A percentile compares a stretch with the other conserved stretches of the same genome.
Evolutionary conservation across 2,888 invertebrate species (phyloP).

Genomic region (Gnatocerus cornutus): DNA sequence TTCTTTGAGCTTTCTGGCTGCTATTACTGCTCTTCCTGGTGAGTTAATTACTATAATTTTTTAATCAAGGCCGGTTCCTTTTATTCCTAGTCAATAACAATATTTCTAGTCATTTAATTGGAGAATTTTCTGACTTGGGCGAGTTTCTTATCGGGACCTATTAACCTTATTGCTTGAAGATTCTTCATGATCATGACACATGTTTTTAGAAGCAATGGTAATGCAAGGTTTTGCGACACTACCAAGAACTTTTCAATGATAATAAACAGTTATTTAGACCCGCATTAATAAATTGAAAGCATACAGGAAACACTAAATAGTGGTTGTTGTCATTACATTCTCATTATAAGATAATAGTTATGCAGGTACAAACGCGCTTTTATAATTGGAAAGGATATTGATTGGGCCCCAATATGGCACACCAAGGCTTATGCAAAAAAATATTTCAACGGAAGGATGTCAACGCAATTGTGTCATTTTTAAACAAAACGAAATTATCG

Average conservation of each 20-base stretch:
- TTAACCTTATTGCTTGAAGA: not conserved
- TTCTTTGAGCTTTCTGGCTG: slow-evolving; percentile 8
- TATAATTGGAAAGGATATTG: slow-evolving; percentile 12
- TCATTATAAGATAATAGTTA: slow-evolving; percentile 34
- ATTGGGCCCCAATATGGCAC: slow-evolving; percentile 13
- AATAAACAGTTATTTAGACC: slow-evolving; percentile 24
- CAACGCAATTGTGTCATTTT: too few relatives aligned
- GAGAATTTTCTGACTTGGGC: not conserved
- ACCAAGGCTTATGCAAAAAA: slow-evolving; percentile 15
- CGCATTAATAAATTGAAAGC: slow-evolving; percentile 25
- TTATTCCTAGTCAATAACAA: too few relatives aligned
- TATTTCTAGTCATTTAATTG: not conserved
- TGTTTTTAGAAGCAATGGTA: too few relatives aligned
- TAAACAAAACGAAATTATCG: too few relatives aligned
- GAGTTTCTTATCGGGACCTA: not conserved
- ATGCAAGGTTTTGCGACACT: not conserved
- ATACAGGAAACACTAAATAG: slow-evolving; percentile 24
- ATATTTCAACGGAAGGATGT: too few relatives aligned
- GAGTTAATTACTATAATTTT: slow-evolving; percentile 13
- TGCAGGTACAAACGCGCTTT: slow-evolving; percentile 26
- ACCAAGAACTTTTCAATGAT: slow-evolving; percentile 3
- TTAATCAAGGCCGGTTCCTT: slow-evolving; percentile 17
- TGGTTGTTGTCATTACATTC: slow-evolving; percentile 24
- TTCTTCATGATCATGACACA: too few relatives aligned
- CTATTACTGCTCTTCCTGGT: slow-evolving; percentile 26